Conservation (phyloP, 37 sponge, comb jelly and placozoan species). For the Crambe crambe region DNA sequence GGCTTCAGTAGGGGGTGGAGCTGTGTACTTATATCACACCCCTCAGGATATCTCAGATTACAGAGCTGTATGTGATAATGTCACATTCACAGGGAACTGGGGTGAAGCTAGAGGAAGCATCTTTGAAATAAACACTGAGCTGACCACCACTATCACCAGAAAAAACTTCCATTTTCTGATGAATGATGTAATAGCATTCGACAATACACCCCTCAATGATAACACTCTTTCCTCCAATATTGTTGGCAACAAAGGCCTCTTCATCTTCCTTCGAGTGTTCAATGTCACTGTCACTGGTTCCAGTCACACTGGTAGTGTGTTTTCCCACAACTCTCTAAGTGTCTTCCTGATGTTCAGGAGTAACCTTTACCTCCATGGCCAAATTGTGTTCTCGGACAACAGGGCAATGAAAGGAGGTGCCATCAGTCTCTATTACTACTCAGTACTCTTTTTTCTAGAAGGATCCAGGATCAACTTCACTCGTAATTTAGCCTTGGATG, state of each 20-base stretch:
- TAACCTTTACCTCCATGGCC: constrained; percentile 19
- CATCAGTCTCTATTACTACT: constrained; percentile 14
- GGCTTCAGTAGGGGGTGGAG: constrained; percentile 10
- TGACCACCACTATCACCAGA: background rate
- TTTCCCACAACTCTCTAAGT: constrained; percentile 16
- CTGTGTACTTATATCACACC: background rate
- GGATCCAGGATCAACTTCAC: constrained; percentile 13
- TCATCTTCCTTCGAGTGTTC: constrained; percentile 2
- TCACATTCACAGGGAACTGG: background rate
- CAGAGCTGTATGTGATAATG: background rate
- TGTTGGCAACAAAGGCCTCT: background rate
- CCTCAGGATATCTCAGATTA: constrained; percentile 18
- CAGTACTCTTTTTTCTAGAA: constrained; percentile 21
- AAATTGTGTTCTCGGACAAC: constrained; percentile 18
- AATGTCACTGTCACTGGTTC: constrained; percentile 31
- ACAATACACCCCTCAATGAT: constrained; percentile 20
- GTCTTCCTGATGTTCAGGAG: constrained; percentile 8
- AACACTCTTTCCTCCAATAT: background rate
- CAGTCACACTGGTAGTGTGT: constrained; percentile 4
- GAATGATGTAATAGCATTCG: constrained; percentile 15
- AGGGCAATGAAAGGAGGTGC: constrained; percentile 35
- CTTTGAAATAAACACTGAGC: background rate
- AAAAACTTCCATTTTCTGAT: constrained; percentile 3
- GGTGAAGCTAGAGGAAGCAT: background rate
- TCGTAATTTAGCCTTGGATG: background rate